phyloP scores from a whole-genome alignment of 2,113 vertebrate genomes.

The Zeus faber region DNA sequence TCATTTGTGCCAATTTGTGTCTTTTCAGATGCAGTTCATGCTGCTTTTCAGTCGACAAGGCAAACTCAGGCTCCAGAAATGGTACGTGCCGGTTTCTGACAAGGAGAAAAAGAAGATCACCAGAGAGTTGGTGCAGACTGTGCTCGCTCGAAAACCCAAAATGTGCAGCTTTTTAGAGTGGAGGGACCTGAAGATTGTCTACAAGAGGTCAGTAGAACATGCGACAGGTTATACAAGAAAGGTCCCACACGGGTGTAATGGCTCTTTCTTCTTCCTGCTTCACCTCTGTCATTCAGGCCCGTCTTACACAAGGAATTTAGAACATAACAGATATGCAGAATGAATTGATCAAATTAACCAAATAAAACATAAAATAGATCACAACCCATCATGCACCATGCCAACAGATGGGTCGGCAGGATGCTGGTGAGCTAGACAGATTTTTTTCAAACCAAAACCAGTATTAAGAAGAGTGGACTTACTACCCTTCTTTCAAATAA shows the following conservation, averaged over 20 bases:
- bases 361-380: slow-evolving; percentile 36
- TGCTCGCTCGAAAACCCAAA: slow-evolving; percentile 95
- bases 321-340: slow-evolving; percentile 17
- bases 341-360: slow-evolving; percentile 14
- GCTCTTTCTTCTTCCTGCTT: too few relatives aligned
- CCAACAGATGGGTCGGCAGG: slow-evolving; percentile 50
- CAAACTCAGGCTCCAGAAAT: slow-evolving; percentile 98
- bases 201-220: slow-evolving; percentile 84
- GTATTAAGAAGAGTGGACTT: too few relatives aligned
- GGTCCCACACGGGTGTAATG: too few relatives aligned
- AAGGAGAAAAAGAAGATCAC: slow-evolving; percentile 99
- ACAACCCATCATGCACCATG: slow-evolving; percentile 58
- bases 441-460: too few relatives aligned
- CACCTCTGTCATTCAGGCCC: too few relatives aligned
- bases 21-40: slow-evolving; percentile 98
- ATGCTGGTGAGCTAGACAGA: slow-evolving; percentile 28
- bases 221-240: slow-evolving; percentile 3
- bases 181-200: slow-evolving; percentile 85
- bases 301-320: background rate
- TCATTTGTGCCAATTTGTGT: slow-evolving; percentile 10
- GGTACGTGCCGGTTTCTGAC: slow-evolving; percentile 96
- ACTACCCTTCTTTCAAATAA: too few relatives aligned
- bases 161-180: slow-evolving; percentile 99
- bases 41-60: too few relatives aligned
- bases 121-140: slow-evolving; percentile 94